Conservation (phyloP, 2,797 vertebrate genomes). For the Micropoecilia bifurca region DNA sequence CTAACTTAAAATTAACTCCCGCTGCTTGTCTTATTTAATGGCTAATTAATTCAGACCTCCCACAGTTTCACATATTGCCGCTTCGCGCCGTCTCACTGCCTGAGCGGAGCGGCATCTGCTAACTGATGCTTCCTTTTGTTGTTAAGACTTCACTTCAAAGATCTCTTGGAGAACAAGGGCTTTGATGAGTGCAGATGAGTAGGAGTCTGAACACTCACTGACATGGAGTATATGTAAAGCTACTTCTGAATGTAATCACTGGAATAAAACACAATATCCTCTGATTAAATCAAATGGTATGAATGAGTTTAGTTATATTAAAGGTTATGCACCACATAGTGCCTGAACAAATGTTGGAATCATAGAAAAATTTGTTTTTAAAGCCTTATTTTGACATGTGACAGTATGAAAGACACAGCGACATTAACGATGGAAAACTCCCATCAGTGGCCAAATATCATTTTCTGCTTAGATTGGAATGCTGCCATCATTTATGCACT, state of each 20-base stretch:
- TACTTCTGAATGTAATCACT: not conserved
- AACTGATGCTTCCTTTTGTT: conserved; percentile 4
- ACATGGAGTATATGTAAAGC: not conserved
- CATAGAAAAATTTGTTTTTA: not conserved
- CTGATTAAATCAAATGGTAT: not conserved
- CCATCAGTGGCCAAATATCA: not conserved
- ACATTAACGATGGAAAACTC: not conserved
- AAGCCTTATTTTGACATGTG: not conserved
- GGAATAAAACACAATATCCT: not conserved
- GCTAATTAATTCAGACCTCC: conserved; percentile 49
- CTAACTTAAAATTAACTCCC: conserved; percentile 10
- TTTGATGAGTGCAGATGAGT: conserved; percentile 11
- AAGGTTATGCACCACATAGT: not conserved
- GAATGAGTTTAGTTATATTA: not conserved
- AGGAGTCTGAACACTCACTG: not conserved
- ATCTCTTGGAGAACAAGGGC: conserved; percentile 16
- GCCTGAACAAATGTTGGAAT: not conserved
- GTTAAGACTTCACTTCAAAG: conserved; percentile 3
- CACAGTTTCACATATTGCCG: conserved; percentile 33
- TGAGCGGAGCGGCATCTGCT: conserved; percentile 22
- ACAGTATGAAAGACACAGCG: not conserved
- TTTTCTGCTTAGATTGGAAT: not conserved
- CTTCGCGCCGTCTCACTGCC: conserved; percentile 15
- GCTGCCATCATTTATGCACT: not conserved
- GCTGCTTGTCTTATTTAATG: conserved; percentile 20